These are phyloP conservation scores for Drosophila funebris DNA, from an alignment of 1,140 invertebrate species.

Conservation along the genomic window DNA sequence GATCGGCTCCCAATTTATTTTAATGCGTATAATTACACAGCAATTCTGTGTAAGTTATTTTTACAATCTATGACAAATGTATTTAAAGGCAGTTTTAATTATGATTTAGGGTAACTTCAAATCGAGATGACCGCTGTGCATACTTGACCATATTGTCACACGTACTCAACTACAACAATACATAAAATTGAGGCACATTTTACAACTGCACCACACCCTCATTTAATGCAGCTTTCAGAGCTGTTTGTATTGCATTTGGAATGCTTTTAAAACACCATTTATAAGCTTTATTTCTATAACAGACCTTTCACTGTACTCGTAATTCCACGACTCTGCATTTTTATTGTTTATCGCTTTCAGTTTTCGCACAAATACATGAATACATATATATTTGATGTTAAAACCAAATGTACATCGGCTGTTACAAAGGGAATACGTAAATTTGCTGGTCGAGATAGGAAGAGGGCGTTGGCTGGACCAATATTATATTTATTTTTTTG, in stretches of 20 bases:
- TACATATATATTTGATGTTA: neutral
- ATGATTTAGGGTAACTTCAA: too few species aligned
- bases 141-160: neutral
- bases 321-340: constrained; percentile 40
- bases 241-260: constrained; percentile 63
- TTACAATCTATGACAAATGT: too few species aligned
- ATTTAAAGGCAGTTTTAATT: too few species aligned
- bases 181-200: constrained; percentile 31
- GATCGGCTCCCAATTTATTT: too few species aligned
- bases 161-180: neutral
- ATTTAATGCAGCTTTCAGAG: constrained; percentile 46
- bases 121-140: neutral
- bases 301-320: constrained; percentile 53
- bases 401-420: constrained; percentile 65
- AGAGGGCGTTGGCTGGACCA: constrained; percentile 9
- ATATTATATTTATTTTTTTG: neutral
- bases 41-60: too few species aligned
- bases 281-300: constrained; percentile 73
- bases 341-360: constrained; percentile 38
- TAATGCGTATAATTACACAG: too few species aligned
- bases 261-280: constrained; percentile 77
- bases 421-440: constrained; percentile 58
- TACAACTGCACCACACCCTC: too few species aligned
- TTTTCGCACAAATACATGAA: neutral
- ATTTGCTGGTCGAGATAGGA: constrained; percentile 15